These are phyloP conservation scores for Diplolepis rosae DNA, from an alignment of 2,888 invertebrate genomes.

Conservation along the genomic window DNA sequence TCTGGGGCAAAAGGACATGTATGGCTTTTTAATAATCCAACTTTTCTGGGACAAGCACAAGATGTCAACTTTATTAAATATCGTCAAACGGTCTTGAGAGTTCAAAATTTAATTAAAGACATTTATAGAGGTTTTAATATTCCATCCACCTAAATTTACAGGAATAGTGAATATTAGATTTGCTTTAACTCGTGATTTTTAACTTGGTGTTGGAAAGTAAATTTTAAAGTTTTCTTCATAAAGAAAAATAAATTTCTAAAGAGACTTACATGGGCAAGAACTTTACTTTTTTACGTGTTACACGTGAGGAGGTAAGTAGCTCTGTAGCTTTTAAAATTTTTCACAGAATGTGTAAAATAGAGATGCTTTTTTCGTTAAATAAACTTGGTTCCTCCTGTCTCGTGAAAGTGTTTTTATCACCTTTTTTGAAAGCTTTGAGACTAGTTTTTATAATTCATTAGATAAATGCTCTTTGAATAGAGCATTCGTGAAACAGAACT, in stretches of 20 bases:
- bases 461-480: too few species aligned
- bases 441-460: too few species aligned
- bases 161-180: background rate
- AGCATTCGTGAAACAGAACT: too few species aligned
- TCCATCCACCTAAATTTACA: background rate
- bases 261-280: background rate
- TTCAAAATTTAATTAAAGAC: too few species aligned
- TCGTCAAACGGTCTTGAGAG: background rate
- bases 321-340: slow-evolving; percentile 8
- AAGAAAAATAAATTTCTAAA: slow-evolving; percentile 8
- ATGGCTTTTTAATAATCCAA: slow-evolving; percentile 15
- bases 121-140: too few species aligned
- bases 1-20: slow-evolving; percentile 24
- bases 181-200: background rate
- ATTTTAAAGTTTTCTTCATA: background rate
- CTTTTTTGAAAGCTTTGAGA: too few species aligned
- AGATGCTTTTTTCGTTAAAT: slow-evolving; percentile 5
- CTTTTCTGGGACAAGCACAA: slow-evolving; percentile 4
- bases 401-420: too few species aligned
- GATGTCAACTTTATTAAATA: background rate
- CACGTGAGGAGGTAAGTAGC: background rate
- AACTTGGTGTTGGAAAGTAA: background rate
- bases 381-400: too few species aligned
- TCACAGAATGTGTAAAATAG: slow-evolving; percentile 3
- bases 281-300: slow-evolving; percentile 12